Conservation (phyloP, 2,113 vertebrate species). For the Dryoscopus gambensis region DNA sequence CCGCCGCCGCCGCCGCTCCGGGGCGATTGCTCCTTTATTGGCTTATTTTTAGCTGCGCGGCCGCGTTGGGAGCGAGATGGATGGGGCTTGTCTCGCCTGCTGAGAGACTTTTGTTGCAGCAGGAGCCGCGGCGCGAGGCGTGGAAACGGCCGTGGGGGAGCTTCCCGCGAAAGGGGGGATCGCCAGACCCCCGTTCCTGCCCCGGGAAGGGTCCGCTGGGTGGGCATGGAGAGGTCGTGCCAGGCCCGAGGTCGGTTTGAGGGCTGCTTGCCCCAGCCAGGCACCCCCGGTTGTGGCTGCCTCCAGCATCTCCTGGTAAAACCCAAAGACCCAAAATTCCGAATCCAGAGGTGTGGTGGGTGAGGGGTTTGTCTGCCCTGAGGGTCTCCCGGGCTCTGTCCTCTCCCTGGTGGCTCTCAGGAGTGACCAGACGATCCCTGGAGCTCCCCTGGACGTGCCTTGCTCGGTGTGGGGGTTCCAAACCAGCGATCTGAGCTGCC, state of each 20-base stretch:
- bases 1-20: not conserved
- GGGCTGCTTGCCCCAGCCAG: fast-evolving
- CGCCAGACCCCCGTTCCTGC: fast-evolving
- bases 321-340: not conserved
- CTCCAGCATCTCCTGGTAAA: not conserved
- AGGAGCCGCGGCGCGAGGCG: not conserved
- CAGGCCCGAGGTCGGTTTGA: fast-evolving
- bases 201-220: fast-evolving
- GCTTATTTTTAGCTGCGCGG: not conserved
- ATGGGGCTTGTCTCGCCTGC: not conserved
- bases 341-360: fast-evolving
- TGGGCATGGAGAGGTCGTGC: fast-evolving
- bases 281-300: fast-evolving
- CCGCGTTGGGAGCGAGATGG: not conserved
- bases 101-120: not conserved
- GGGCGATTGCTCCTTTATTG: slow-evolving; percentile 41
- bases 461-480: fast-evolving
- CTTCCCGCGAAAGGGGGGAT: not conserved
- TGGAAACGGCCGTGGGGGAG: fast-evolving
- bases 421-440: not conserved
- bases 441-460: not conserved
- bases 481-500: fast-evolving
- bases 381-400: not conserved
- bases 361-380: too few relatives aligned
- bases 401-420: fast-evolving